Evolutionary conservation across 2,113 vertebrate species (phyloP), one percentile per base, ranked within the genome.

Genomic region (Hoplias malabaricus): DNA sequence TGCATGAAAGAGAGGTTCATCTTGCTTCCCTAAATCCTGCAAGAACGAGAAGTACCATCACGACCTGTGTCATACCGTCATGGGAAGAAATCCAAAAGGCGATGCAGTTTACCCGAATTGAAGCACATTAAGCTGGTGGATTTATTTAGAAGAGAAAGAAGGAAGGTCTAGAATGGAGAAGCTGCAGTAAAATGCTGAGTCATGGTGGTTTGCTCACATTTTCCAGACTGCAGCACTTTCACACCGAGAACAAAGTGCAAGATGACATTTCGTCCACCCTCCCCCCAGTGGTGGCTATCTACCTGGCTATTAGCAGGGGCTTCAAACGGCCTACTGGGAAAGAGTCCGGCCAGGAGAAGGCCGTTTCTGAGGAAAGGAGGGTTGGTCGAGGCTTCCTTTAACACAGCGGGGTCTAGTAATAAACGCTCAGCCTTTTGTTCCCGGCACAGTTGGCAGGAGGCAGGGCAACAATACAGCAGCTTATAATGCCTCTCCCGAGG

Each of bases 391-490:
- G 92, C 94, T 95, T 96, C 95, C 95, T 95, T 95, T 95, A 93
- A 94, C 94, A 94, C 94, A 95, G 94, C 92, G 90, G 93, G 95
- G 93, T 93, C 93, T 92, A 92, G 92, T 93, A 94, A 95, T 95
- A 95, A 96, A 95, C 92, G 93, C 94, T 94, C 92, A 90, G 91
- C 90, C 94, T 94, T 87, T 96, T 95, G 95, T 96, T 95, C 93
- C 93, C 91, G 84, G 92, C 94, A 93, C 94, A 92, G 94, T 95
- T 93, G 88, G 92, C 93, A 95, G 93, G 94, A 95, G 94, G 94
- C 94, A 93, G 90, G 93, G 93, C 94, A 94, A 96, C 94, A 96
- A 96, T 94, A 94, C 73, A 92, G 93, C 92, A 92, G 91, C 92
- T 91, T 94, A 94, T 94, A 95, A 95, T 94, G 94, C 93, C 91